Evolutionary conservation across 2,888 invertebrate species (phyloP).

Genomic region (Pomacea canaliculata): DNA sequence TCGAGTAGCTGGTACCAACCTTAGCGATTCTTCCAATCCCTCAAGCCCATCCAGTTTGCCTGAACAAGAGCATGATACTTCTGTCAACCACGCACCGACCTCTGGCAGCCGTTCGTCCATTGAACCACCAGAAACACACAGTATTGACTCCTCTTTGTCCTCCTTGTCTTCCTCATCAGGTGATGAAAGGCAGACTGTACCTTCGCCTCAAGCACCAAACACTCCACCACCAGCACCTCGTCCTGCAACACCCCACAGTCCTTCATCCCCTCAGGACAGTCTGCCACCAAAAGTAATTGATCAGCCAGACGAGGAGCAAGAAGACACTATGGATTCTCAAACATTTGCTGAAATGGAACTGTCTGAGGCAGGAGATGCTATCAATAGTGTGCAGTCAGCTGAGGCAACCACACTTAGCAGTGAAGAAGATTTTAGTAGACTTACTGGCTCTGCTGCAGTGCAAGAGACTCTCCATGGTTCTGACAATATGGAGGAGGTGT

Average conservation of each 20-base stretch:
- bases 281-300: not conserved
- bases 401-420: constrained; percentile 38
- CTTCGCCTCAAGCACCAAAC: constrained; percentile 43
- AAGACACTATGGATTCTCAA: constrained; percentile 6
- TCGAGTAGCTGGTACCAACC: constrained; percentile 18
- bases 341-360: constrained; percentile 16
- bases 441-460: constrained; percentile 35
- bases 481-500: constrained; percentile 46
- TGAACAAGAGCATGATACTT: not conserved
- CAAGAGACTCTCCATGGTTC: constrained; percentile 46
- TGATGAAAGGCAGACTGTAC: constrained; percentile 16
- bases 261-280: constrained; percentile 11
- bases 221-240: constrained; percentile 22
- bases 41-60: constrained; percentile 11
- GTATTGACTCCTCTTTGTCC: constrained; percentile 16
- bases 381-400: constrained; percentile 23
- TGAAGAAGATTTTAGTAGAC: constrained; percentile 35
- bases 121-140: constrained; percentile 5
- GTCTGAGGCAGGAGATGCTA: constrained; percentile 11
- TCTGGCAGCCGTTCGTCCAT: constrained; percentile 3
- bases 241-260: constrained; percentile 20
- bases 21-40: constrained; percentile 39
- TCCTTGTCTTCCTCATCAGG: constrained; percentile 10
- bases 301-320: not conserved
- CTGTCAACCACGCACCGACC: not conserved